Evolutionary conservation across 2,888 invertebrate species (phyloP).

Genomic region (Xanthia icteritia): DNA sequence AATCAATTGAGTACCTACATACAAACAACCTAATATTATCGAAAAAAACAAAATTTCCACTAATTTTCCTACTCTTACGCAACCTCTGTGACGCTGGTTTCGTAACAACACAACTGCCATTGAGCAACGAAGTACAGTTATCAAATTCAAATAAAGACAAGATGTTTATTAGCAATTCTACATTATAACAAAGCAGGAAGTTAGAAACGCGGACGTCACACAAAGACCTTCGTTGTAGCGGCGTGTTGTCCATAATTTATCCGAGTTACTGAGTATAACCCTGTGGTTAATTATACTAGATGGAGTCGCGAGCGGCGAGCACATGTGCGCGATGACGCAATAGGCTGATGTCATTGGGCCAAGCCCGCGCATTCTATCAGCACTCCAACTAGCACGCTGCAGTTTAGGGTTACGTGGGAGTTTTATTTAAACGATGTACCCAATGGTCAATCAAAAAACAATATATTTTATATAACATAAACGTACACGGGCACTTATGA

Average conservation of each 20-base stretch:
- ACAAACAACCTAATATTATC: not conserved
- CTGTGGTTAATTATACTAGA: constrained; percentile 62
- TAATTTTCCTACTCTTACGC: constrained; percentile 10
- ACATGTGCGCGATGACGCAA: constrained; percentile 68
- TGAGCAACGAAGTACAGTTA: constrained; percentile 46
- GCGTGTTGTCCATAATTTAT: constrained; percentile 66
- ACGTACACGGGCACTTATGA: no score
- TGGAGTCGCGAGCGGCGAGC: constrained; percentile 55
- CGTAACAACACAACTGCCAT: constrained; percentile 15
- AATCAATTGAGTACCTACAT: not conserved
- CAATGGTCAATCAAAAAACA: not conserved
- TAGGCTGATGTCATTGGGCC: constrained; percentile 65
- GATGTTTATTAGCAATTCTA: constrained; percentile 33
- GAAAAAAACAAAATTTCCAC: not conserved
- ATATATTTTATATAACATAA: not conserved
- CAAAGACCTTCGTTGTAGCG: constrained; percentile 60
- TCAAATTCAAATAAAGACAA: constrained; percentile 37
- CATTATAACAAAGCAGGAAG: constrained; percentile 65
- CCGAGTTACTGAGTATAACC: constrained; percentile 54
- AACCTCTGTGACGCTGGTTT: constrained; percentile 19
- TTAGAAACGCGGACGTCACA: constrained; percentile 65
- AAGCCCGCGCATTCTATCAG: constrained; percentile 66
- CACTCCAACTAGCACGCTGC: constrained; percentile 60
- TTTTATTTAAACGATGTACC: constrained; percentile 11
- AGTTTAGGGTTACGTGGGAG: constrained; percentile 53